Evolutionary conservation across 2,888 invertebrate species (phyloP).

Genomic region (Papilio elwesi): DNA sequence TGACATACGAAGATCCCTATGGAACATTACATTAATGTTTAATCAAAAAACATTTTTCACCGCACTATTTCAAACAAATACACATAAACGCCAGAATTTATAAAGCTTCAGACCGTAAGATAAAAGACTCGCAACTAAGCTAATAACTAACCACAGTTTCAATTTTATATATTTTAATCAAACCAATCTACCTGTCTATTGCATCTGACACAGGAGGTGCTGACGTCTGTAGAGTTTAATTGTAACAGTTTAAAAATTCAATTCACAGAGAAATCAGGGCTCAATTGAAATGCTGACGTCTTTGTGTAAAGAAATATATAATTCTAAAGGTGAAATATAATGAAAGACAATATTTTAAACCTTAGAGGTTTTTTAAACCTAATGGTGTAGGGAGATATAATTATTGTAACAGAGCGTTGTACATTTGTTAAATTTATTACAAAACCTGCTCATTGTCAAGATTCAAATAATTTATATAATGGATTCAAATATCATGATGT

Average conservation of each 20-base stretch:
- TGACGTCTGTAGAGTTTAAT: conserved; percentile 9
- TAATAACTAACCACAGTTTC: background rate
- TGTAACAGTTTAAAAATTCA: conserved; percentile 18
- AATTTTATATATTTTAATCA: background rate
- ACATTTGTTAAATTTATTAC: too few relatives aligned
- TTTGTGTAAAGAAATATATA: background rate
- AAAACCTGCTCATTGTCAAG: too few relatives aligned
- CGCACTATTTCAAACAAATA: too few relatives aligned
- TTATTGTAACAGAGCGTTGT: too few relatives aligned
- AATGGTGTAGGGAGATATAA: background rate
- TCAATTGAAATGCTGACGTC: conserved; percentile 3
- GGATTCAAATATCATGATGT: too few relatives aligned
- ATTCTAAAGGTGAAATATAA: background rate
- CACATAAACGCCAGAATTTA: too few relatives aligned
- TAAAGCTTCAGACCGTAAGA: too few relatives aligned
- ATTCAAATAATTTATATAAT: too few relatives aligned
- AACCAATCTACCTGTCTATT: conserved; percentile 11
- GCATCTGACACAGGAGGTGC: conserved; percentile 3
- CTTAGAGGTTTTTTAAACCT: background rate
- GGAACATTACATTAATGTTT: too few relatives aligned
- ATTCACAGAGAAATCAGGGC: background rate
- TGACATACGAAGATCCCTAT: too few relatives aligned
- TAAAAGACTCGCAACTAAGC: too few relatives aligned
- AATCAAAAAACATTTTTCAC: too few relatives aligned
- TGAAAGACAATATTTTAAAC: background rate